Conservation (phyloP, 1,140 invertebrate genomes). For the Atta texana region DNA sequence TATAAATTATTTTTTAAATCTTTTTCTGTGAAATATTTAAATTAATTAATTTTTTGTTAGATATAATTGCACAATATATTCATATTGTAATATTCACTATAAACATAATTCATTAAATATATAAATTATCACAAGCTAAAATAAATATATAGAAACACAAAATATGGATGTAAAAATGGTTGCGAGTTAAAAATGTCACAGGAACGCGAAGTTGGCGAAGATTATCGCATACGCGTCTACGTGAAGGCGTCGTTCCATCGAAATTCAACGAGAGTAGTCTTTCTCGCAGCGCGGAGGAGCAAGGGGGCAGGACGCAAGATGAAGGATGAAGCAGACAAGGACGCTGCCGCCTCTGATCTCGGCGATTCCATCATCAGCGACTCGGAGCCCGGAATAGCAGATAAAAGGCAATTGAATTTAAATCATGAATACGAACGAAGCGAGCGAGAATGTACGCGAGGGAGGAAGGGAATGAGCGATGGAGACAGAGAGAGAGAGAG, state of each 20-base stretch:
- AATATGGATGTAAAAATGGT: neutral
- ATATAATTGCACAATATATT: too few relatives aligned
- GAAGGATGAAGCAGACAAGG: conserved; percentile 44
- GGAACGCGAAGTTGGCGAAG: neutral
- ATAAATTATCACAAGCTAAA: neutral
- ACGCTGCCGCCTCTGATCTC: conserved; percentile 78
- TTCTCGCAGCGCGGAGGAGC: conserved; percentile 2
- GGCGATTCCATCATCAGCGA: conserved; percentile 82
- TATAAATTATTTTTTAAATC: too few relatives aligned
- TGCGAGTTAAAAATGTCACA: neutral
- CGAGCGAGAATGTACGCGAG: conserved; percentile 66
- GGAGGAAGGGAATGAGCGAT: neutral
- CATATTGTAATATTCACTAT: neutral
- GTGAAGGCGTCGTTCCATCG: conserved; percentile 20
- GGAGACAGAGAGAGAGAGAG: conserved; percentile 11
- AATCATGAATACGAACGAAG: conserved; percentile 86
- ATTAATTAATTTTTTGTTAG: too few relatives aligned
- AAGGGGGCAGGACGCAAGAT: conserved; percentile 59
- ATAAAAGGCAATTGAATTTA: conserved; percentile 87
- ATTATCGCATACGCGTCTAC: neutral
- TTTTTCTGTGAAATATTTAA: too few relatives aligned
- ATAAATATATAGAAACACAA: neutral
- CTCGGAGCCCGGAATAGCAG: conserved; percentile 81
- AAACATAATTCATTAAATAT: neutral
- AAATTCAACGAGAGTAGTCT: conserved; percentile 42